phyloP scores from a whole-genome alignment of 2,888 invertebrate genomes.

The Drosophila birchii region DNA sequence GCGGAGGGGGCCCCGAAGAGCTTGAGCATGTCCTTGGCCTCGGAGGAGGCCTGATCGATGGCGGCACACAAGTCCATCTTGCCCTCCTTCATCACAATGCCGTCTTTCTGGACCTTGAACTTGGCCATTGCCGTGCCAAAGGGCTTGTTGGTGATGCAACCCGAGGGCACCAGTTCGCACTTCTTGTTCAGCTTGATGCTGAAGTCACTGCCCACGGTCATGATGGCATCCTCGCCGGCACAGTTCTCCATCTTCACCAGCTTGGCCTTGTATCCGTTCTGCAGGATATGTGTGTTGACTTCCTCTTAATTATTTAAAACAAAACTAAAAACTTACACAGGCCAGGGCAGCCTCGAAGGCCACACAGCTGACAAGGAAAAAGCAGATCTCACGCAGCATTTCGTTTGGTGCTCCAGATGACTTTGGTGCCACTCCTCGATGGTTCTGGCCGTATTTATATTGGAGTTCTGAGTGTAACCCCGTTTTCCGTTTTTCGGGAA shows the following conservation, averaged over 20 bases:
- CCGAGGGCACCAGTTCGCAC: slow-evolving; percentile 84
- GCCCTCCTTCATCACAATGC: slow-evolving; percentile 84
- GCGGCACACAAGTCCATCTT: slow-evolving; percentile 84
- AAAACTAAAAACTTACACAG: slow-evolving; percentile 73
- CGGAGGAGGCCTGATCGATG: slow-evolving; percentile 65
- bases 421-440: slow-evolving; percentile 13
- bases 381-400: slow-evolving; percentile 50
- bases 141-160: slow-evolving; percentile 84
- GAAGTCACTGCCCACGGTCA: slow-evolving; percentile 77
- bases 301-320: too few relatives aligned
- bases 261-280: slow-evolving; percentile 84
- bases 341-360: slow-evolving; percentile 64
- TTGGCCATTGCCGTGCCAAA: slow-evolving; percentile 83
- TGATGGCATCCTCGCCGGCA: slow-evolving; percentile 76
- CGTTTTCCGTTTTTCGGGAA: slow-evolving; percentile 20
- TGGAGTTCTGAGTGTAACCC: slow-evolving; percentile 9
- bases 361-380: slow-evolving; percentile 49
- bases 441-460: slow-evolving; percentile 58
- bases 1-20: slow-evolving; percentile 84
- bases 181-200: slow-evolving; percentile 83
- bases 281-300: neutral
- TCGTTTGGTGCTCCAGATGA: slow-evolving; percentile 16
- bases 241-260: slow-evolving; percentile 81
- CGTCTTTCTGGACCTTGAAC: slow-evolving; percentile 84
- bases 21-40: slow-evolving; percentile 79